A percentile compares a stretch with the other conserved stretches of the same genome.
phyloP scores from a whole-genome alignment of 1,140 invertebrate species.

The Diorhabda carinulata region DNA sequence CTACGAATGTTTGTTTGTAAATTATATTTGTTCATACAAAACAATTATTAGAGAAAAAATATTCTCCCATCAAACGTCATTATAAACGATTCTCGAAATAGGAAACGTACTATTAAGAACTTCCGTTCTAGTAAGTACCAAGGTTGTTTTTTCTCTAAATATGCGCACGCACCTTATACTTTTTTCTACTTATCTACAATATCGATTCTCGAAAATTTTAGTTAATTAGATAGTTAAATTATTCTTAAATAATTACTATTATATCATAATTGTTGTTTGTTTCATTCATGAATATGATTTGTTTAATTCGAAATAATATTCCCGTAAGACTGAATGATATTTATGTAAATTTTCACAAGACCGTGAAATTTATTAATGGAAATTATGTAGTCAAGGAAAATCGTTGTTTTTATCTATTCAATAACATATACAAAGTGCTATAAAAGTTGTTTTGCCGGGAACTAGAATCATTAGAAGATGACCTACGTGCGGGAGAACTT shows the following conservation, averaged over 20 bases:
- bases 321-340: not conserved
- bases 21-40: not conserved
- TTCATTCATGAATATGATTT: constrained; percentile 3
- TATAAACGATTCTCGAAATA: constrained; percentile 30
- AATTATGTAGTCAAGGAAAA: not conserved
- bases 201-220: too few species aligned
- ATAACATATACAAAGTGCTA: too few species aligned
- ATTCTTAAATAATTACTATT: not conserved
- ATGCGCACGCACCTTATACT: constrained; percentile 23
- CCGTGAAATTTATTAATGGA: not conserved
- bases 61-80: constrained; percentile 26
- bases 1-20: not conserved
- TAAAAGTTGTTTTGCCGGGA: too few species aligned
- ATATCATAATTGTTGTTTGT: constrained; percentile 1
- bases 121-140: constrained; percentile 31
- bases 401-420: not conserved
- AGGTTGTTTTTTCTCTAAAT: constrained; percentile 20
- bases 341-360: not conserved
- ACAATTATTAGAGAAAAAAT: constrained; percentile 16
- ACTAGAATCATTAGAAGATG: too few species aligned
- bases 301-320: not conserved
- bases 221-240: too few species aligned
- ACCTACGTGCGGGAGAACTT: too few species aligned
- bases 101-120: constrained; percentile 35
- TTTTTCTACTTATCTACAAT: too few species aligned